phyloP scores from a whole-genome alignment of 2,797 vertebrate genomes.

The Gambelia wislizenii region DNA sequence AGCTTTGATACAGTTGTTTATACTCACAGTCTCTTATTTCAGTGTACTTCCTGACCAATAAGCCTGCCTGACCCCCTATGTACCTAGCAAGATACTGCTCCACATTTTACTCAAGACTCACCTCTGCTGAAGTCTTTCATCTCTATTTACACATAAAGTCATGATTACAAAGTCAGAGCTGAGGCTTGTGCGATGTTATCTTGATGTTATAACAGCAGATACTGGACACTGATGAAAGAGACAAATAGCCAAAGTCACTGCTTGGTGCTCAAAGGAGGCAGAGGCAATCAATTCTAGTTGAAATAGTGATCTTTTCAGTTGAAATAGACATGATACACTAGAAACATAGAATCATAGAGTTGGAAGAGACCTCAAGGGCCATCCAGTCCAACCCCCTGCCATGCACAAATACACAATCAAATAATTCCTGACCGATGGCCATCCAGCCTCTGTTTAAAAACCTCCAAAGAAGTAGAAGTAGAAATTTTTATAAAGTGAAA shows the following conservation, averaged over 20 bases:
- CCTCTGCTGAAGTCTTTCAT: not conserved
- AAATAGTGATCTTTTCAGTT: not conserved
- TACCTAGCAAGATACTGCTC: slow-evolving; percentile 25
- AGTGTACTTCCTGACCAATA: not conserved
- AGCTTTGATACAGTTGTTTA: slow-evolving; percentile 41
- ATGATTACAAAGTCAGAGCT: slow-evolving; percentile 8
- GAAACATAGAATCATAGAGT: no score
- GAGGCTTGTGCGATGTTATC: not conserved
- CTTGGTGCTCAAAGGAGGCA: not conserved
- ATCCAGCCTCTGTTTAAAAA: no score
- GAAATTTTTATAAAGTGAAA: not conserved
- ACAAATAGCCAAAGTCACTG: not conserved
- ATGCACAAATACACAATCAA: no score
- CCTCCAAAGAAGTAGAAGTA: no score
- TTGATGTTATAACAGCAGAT: slow-evolving; percentile 12
- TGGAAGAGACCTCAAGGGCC: no score
- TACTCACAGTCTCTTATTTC: slow-evolving; percentile 26
- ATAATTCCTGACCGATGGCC: no score
- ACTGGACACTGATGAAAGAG: slow-evolving; percentile 14
- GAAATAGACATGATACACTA: slow-evolving; percentile 3
- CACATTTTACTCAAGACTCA: slow-evolving; percentile 6
- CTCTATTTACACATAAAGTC: slow-evolving; percentile 27
- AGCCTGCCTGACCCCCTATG: slow-evolving; percentile 15
- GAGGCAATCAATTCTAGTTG: not conserved
- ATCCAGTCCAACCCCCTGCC: no score